Percentiles rank a stretch among this genome's conserved stretches.
Evolutionary conservation across 1,140 invertebrate genomes (phyloP).

Genomic region (Bombus breviceps): DNA sequence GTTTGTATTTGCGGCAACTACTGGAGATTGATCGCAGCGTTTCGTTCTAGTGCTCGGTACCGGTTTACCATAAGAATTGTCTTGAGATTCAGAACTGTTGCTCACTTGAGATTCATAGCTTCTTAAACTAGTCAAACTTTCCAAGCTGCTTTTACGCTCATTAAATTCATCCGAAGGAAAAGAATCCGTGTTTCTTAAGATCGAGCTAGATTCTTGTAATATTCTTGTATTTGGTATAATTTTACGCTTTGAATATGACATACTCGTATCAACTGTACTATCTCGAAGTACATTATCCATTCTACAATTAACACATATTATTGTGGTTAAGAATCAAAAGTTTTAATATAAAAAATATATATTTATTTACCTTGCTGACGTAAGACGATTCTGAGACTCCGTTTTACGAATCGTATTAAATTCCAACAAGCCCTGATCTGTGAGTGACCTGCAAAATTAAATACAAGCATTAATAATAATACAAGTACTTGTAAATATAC

Average conservation of each 20-base stretch:
- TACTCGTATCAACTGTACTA: conserved; percentile 77
- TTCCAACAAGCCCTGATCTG: conserved; percentile 47
- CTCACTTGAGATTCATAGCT: conserved; percentile 82
- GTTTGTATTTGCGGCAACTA: conserved; percentile 63
- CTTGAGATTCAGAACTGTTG: conserved; percentile 80
- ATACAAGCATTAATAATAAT: conserved; percentile 14
- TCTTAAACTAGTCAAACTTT: conserved; percentile 83
- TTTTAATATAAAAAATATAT: conserved; percentile 47
- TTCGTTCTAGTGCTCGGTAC: conserved; percentile 77
- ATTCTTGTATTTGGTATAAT: conserved; percentile 82
- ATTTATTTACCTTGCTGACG: conserved; percentile 51
- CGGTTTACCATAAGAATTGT: conserved; percentile 75
- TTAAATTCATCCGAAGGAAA: conserved; percentile 74
- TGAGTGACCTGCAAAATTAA: conserved; percentile 44
- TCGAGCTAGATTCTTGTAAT: conserved; percentile 74
- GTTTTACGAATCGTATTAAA: conserved; percentile 48
- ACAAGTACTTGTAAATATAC: background rate
- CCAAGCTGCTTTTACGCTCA: conserved; percentile 83
- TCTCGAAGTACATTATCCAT: conserved; percentile 82
- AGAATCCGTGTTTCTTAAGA: conserved; percentile 69
- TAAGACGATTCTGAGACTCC: conserved; percentile 59
- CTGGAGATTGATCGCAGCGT: conserved; percentile 74
- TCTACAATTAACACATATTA: conserved; percentile 66
- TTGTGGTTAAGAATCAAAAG: background rate
- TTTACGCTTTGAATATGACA: conserved; percentile 83